Evolutionary conservation across 2,113 vertebrate genomes (phyloP), one percentile per base, ranked within the genome.

Genomic region (Speoplatyrhinus poulsoni): DNA sequence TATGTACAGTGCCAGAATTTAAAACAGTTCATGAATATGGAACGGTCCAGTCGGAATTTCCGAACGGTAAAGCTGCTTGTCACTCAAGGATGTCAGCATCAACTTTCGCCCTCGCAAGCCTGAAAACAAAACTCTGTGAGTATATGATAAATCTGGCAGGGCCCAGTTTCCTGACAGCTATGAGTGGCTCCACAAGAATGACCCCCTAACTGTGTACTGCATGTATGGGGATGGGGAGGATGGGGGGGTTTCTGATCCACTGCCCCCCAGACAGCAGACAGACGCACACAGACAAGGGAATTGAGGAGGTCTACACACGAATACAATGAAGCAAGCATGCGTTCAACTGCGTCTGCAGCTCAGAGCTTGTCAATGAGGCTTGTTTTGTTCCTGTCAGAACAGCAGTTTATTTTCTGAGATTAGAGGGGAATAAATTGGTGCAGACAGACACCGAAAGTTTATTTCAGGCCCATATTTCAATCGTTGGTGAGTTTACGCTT

Each of bases 1-100:
- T 80, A 82, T 81, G 86, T 87, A 88, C 87, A 81, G 83, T 81
- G 82, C 72, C 74, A 76, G 93, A 93, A 93, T 93, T 91, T 92
- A 90, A 93, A 93, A 90, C 85, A 89, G 88, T 69, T 79, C 88
- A 93, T 93, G 91, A 92, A 93, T 93, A 93, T 93, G 93, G 88
- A 93, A 82, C 73, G 65, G 84, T 72, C 84, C 84, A 55, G 84
- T 91, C 88, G 83, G 85, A 90, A 91, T 92, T 90, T 92, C 88
- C 85, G 83, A 91, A 88, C 70, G 84, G 87, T 89, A 90, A 89
- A 91, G 84, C 90, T 86, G 87, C 90, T 87, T 93, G 93, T 93
- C 92, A 92, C 83, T 93, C 93, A 92, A 92, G 70, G 83, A 84
- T 80, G 88, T 91, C 90, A 89, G 90, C 79, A 87, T 87, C 85